phyloP scores from a whole-genome alignment of 2,113 vertebrate genomes.

The Pituophis catenifer region DNA sequence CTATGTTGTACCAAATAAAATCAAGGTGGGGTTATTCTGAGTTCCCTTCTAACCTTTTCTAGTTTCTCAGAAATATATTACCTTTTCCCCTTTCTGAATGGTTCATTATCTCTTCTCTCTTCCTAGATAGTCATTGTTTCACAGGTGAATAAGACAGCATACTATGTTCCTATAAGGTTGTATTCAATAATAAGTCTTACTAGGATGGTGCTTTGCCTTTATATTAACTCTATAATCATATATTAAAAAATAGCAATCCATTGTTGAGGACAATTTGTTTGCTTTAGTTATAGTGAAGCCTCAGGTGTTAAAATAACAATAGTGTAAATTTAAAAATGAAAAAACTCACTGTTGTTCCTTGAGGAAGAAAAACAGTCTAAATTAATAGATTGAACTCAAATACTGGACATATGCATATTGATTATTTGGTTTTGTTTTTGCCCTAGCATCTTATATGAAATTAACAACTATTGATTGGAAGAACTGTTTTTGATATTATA shows the following conservation, averaged over 20 bases:
- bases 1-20: background rate
- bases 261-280: background rate
- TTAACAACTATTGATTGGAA: background rate
- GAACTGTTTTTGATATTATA: background rate
- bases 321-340: background rate
- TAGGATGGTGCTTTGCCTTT: background rate
- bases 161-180: background rate
- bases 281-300: background rate
- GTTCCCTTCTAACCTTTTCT: background rate
- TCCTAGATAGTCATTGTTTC: background rate
- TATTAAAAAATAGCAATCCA: background rate
- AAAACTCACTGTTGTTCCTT: background rate
- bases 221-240: background rate
- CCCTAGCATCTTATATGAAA: background rate
- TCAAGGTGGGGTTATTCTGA: background rate
- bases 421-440: background rate
- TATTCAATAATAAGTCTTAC: background rate
- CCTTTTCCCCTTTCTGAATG: background rate
- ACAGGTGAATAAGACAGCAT: background rate
- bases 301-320: background rate
- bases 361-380: background rate
- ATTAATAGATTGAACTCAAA: background rate
- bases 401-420: background rate
- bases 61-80: background rate
- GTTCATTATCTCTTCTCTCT: background rate